Evolutionary conservation across 2,888 invertebrate genomes (phyloP).

Genomic region (Mythimna lalbum): DNA sequence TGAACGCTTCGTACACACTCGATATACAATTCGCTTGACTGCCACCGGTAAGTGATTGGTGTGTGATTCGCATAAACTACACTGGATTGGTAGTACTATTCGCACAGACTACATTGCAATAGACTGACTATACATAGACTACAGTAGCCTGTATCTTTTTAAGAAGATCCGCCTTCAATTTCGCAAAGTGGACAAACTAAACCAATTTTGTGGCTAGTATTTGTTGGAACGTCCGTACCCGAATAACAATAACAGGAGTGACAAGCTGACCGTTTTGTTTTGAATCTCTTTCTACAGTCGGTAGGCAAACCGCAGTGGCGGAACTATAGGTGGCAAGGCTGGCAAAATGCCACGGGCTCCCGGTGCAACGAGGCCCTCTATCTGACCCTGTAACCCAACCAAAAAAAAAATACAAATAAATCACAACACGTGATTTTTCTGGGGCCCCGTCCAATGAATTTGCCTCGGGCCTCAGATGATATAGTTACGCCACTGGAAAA

Average conservation of each 20-base stretch:
- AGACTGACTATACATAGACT: not conserved
- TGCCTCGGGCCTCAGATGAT: too few species aligned
- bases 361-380: too few species aligned
- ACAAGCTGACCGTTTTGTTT: too few species aligned
- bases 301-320: too few species aligned
- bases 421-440: too few species aligned
- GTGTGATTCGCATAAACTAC: not conserved
- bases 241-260: not conserved
- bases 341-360: too few species aligned
- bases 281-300: too few species aligned
- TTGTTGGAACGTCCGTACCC: not conserved
- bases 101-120: not conserved
- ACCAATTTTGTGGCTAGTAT: not conserved
- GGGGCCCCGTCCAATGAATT: too few species aligned
- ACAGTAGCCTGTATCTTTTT: not conserved
- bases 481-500: too few species aligned
- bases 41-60: conserved; percentile 42
- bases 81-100: conserved; percentile 32
- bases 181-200: not conserved
- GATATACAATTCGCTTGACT: conserved; percentile 23
- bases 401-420: too few species aligned
- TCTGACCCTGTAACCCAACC: too few species aligned
- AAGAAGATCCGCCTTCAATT: conserved; percentile 5
- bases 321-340: too few species aligned
- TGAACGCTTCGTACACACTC: conserved; percentile 6